These are phyloP conservation scores for Ctenochaetus hawaiiensis DNA, from an alignment of 2,797 vertebrate species.

Conservation along the genomic window DNA sequence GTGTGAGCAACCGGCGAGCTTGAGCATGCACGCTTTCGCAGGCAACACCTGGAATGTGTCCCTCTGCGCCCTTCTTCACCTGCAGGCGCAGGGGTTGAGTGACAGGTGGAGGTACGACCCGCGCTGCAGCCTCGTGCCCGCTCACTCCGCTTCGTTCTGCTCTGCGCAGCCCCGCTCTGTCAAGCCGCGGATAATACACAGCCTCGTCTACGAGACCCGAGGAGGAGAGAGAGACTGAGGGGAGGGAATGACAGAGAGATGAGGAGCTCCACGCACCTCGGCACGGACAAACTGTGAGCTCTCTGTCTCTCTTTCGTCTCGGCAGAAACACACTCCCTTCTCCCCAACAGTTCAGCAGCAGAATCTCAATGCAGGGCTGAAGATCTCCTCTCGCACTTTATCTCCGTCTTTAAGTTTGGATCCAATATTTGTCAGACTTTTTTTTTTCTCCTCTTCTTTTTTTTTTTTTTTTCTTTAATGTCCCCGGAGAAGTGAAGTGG, in stretches of 20 bases:
- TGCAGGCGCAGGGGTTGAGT: conserved; percentile 60
- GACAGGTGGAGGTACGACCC: conserved; percentile 50
- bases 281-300: conserved; percentile 67
- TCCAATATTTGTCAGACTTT: conserved; percentile 66
- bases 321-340: conserved; percentile 40
- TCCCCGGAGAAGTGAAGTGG: conserved; percentile 63
- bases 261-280: conserved; percentile 63
- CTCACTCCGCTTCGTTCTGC: conserved; percentile 62
- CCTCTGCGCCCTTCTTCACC: conserved; percentile 72
- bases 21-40: conserved; percentile 19
- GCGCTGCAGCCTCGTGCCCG: conserved; percentile 70
- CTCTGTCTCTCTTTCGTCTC: conserved; percentile 68
- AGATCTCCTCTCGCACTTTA: conserved; percentile 53
- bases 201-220: conserved; percentile 61
- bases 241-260: conserved; percentile 65
- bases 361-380: conserved; percentile 38
- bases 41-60: conserved; percentile 71
- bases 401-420: conserved; percentile 62
- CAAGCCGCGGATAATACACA: conserved; percentile 73
- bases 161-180: conserved; percentile 58
- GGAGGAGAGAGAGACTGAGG: conserved; percentile 64
- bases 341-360: conserved; percentile 47
- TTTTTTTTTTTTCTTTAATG: conserved; percentile 19
- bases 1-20: conserved; percentile 10
- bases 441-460: background rate